Conservation (phyloP, 2,113 vertebrate species). For the Hypomesus transpacificus region DNA sequence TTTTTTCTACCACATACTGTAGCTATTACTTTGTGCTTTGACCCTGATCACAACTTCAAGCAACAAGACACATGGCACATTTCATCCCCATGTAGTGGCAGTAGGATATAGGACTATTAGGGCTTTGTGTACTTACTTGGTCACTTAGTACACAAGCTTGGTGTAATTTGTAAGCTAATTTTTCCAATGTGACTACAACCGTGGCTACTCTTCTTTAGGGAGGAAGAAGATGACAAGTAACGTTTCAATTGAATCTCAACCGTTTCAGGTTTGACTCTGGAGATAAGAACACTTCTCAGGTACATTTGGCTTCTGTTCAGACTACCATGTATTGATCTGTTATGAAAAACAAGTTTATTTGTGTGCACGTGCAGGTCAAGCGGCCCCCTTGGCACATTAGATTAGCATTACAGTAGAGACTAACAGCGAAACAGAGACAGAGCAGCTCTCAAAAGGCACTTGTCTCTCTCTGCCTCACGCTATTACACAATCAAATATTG, state of each 20-base stretch:
- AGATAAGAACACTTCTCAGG: no score
- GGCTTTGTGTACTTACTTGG: no score
- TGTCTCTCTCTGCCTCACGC: constrained; percentile 38
- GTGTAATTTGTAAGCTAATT: no score
- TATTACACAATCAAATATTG: constrained; percentile 28
- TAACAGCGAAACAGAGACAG: constrained; percentile 11
- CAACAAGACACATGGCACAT: background rate
- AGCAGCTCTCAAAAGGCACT: constrained; percentile 37
- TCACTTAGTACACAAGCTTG: no score
- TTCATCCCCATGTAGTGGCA: background rate
- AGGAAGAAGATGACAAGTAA: no score
- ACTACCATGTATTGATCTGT: background rate
- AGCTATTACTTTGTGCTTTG: constrained; percentile 7
- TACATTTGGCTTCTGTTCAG: no score
- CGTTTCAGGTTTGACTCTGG: no score
- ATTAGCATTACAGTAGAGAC: constrained; percentile 21
- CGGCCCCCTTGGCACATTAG: constrained; percentile 23
- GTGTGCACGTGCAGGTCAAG: background rate
- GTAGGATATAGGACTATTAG: background rate
- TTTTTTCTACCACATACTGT: background rate
- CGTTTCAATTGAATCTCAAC: no score
- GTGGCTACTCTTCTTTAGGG: no score
- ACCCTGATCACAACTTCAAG: constrained; percentile 17
- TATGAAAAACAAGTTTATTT: background rate
- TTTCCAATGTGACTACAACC: no score